Evolutionary conservation across 2,888 invertebrate genomes (phyloP).

Genomic region (Caenorhabditis imperialis): DNA sequence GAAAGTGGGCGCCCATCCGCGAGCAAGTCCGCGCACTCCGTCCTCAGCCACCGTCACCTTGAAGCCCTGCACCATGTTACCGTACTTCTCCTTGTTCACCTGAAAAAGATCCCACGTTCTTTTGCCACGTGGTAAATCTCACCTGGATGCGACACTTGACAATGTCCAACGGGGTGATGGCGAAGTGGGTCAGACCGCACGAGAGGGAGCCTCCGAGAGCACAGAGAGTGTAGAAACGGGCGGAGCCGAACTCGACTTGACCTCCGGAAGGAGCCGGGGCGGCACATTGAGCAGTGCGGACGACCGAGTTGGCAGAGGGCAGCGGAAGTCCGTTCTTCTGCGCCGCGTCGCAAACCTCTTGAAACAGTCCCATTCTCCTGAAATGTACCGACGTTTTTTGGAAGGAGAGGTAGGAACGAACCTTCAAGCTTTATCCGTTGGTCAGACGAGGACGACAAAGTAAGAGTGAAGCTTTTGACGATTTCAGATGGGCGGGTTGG

Average conservation of each 20-base stretch:
- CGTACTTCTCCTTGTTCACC: slow-evolving; percentile 93
- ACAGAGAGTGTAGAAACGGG: slow-evolving; percentile 90
- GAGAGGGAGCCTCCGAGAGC: slow-evolving; percentile 90
- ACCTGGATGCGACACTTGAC: slow-evolving; percentile 94
- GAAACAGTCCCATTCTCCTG: slow-evolving; percentile 52
- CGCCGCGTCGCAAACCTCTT: slow-evolving; percentile 44
- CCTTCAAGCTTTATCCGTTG: slow-evolving; percentile 36
- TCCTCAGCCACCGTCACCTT: slow-evolving; percentile 86
- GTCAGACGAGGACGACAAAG: slow-evolving; percentile 4
- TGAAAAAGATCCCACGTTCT: too few species aligned
- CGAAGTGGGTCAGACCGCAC: slow-evolving; percentile 88
- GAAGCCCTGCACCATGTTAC: slow-evolving; percentile 86
- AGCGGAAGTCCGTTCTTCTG: slow-evolving; percentile 38
- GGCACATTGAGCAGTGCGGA: slow-evolving; percentile 35
- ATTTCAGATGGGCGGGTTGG: too few species aligned
- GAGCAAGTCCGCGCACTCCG: slow-evolving; percentile 89
- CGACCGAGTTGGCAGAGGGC: slow-evolving; percentile 20
- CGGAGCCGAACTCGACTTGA: slow-evolving; percentile 82
- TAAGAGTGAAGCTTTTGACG: too few species aligned
- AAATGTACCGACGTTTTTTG: background rate
- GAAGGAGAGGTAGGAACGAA: background rate
- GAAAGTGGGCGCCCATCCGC: slow-evolving; percentile 96
- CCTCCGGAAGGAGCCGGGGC: slow-evolving; percentile 3
- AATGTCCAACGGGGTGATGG: slow-evolving; percentile 92
- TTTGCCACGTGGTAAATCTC: background rate